Evolutionary conservation across 1,140 invertebrate species (phyloP).

Genomic region (Frieseomelitta varia): DNA sequence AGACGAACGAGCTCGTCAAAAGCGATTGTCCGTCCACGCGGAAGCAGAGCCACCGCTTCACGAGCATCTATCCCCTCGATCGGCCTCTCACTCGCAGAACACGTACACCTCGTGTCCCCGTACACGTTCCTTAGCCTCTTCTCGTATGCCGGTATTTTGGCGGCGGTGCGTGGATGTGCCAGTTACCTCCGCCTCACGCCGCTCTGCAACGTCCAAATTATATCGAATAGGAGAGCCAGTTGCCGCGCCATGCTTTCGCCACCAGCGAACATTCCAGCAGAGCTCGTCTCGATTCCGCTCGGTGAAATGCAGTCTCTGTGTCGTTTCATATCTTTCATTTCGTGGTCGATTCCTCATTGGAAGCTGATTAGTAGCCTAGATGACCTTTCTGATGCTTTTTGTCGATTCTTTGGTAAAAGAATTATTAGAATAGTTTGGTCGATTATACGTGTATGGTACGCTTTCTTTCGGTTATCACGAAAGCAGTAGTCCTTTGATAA

Average conservation of each 20-base stretch:
- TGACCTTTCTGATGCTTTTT: neutral
- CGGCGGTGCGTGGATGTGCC: constrained; percentile 50
- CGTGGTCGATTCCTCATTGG: neutral
- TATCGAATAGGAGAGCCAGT: constrained; percentile 30
- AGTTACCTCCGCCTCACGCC: constrained; percentile 54
- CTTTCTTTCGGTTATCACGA: too few species aligned
- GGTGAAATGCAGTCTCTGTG: constrained; percentile 17
- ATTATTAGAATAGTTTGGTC: too few species aligned
- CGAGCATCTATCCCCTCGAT: constrained; percentile 71
- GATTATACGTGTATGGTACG: too few species aligned
- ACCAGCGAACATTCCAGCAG: constrained; percentile 26
- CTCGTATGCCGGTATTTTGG: constrained; percentile 54
- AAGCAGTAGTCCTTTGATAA: neutral
- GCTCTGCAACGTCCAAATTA: constrained; percentile 41
- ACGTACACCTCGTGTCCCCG: constrained; percentile 73
- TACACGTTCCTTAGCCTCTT: constrained; percentile 68
- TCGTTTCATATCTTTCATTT: neutral
- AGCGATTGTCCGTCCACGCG: constrained; percentile 69
- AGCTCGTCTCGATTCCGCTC: neutral
- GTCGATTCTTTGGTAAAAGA: too few species aligned
- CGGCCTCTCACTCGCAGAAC: constrained; percentile 68
- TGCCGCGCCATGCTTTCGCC: constrained; percentile 24
- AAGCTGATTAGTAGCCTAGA: neutral
- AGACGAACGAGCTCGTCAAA: constrained; percentile 50
- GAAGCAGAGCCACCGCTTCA: constrained; percentile 62